Base-by-base conservation (phyloP, 2,888 invertebrate genomes). In the Criorhina ranunculi region DNA sequence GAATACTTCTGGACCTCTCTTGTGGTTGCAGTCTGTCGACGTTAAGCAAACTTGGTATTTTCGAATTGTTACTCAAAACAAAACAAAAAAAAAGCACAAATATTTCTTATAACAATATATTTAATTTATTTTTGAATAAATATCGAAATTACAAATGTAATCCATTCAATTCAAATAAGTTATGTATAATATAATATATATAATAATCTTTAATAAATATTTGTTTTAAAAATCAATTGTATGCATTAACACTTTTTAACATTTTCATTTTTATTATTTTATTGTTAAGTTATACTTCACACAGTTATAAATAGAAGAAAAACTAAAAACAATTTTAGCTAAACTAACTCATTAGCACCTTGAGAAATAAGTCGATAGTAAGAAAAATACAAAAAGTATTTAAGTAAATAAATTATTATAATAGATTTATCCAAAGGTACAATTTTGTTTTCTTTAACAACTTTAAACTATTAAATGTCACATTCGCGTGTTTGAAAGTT, bases 61-160 rank as follows among this genome's bases (percentile, higher is more conserved):
- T n/a, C n/a, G 24, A 24, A 24, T 1, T 24, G 24, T 4, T 24
- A 24, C 4, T n/a, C 15, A 51, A 29, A 0, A 40, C n/a, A 66
- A 24, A 11, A 6, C 15, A 51, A 29, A 0, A 40, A 17, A 66
- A 60, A 4, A 4, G 19, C 17, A 2, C 5, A 55, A 31, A 37
- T 51, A 29, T 19, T 66, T 57, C 70, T 64, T 85, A 64, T 85
- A 79, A 85, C 75, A 85, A 80, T 80, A 73, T 73, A 70, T 70
- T 79, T 64, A 64, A 49, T 85, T 79, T 60, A 60, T 59, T 76
- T 80, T 76, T 70, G 78, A 79, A 79, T 85, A 85, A 85, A 75
- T 85, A 85, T 79, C 78, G 69, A 79, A 85, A 75, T 85, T 85
- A 70, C 75, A 79, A 73, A 75, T 79, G 59, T 60, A 55, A 69